Base-by-base conservation (phyloP, 2,888 invertebrate species). In the Cheilosia scutellata region DNA sequence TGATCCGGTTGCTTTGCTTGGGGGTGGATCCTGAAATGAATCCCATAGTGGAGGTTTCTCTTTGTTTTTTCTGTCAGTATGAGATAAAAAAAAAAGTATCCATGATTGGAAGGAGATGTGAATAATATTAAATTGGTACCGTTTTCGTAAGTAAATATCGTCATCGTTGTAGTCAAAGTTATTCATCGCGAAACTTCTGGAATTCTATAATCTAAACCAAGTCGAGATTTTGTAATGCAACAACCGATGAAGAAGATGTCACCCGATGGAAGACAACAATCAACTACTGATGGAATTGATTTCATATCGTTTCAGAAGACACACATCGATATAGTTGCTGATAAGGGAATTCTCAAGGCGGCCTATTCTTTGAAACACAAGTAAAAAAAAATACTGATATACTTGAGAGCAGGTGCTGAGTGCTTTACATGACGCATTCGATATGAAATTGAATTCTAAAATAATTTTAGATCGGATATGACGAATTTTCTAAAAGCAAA, bases 11-110 rank as follows among this genome's bases (percentile, higher is more conserved):
- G 95, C 94, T 82, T 94, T 93, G 90, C 95, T 94, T 66, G 95
- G 93, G 0, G 96, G 96, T 9, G 95, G 93, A 89, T 95, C 95
- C 89, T 95, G 94, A 91, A 97, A 97, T 13, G 95, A 94, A 90
- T 97, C 96, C 97, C 97, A 98, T 93, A 95, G 93, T 90, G 94
- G 94, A 6, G 89, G 90, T 62, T 89, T 91, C 37, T 91, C 91
- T 42, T 87, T 89, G 66, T 74, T 87, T 75, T 89, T 88, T 11
- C 89, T 89, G 29, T 16, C 7, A 29, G 20, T 16, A 49, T 2
- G 25, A 27, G 51, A 29, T 16, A 49, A 49, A 9, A 27, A 5
- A 9, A 25, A 11, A 6, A 20, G 25, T 4, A 70, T 29, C 44
- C 37, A 13, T 4, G 6, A 31, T 49, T 31, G 2, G 7, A 42